Percentiles rank a stretch among this genome's conserved stretches.
phyloP scores from a whole-genome alignment of 2,888 invertebrate genomes.

The Megaustenia siamemsis region DNA sequence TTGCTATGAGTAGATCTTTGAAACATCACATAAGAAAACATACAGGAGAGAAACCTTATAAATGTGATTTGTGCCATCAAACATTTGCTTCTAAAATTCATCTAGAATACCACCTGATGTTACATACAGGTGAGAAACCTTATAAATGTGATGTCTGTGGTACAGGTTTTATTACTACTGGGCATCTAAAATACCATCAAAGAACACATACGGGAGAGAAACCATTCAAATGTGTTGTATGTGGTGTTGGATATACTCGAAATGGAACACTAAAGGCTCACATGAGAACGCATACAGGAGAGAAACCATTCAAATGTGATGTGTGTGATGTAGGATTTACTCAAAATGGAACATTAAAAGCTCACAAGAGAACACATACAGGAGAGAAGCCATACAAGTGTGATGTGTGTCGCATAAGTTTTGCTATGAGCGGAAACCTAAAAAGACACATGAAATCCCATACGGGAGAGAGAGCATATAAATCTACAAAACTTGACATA shows the following conservation, averaged over 20 bases:
- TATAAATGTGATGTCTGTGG: background rate
- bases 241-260: background rate
- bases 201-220: slow-evolving; percentile 4
- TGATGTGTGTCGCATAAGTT: slow-evolving; percentile 5
- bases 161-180: background rate
- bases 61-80: background rate
- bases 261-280: background rate
- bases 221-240: slow-evolving; percentile 23
- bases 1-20: background rate
- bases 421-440: background rate
- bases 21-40: background rate
- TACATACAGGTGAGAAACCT: background rate
- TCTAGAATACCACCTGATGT: background rate
- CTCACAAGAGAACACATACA: background rate
- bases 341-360: background rate
- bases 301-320: slow-evolving; percentile 19
- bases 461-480: slow-evolving; percentile 10
- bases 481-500: too few relatives aligned
- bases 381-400: slow-evolving; percentile 17
- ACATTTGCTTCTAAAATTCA: background rate
- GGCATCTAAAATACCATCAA: background rate
- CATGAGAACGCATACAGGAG: slow-evolving; percentile 15
- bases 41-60: background rate
- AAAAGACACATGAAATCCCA: background rate
- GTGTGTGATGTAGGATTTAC: background rate